These are phyloP conservation scores for Myxocyprinus asiaticus DNA, from an alignment of 2,113 vertebrate genomes.

Conservation along the genomic window DNA sequence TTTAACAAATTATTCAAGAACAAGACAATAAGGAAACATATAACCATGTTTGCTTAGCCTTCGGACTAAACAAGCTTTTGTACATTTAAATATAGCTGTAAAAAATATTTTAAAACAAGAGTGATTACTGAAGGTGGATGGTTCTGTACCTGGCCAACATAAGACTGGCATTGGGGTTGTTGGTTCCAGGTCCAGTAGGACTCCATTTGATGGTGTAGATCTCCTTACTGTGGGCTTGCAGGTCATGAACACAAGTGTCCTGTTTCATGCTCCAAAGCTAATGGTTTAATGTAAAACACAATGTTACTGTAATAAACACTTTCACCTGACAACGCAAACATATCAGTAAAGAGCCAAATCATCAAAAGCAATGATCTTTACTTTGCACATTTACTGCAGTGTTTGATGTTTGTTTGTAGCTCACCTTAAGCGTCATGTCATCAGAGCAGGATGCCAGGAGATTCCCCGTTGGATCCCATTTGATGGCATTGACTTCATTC, in stretches of 20 bases:
- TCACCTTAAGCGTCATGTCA: slow-evolving; percentile 97
- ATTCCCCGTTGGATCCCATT: slow-evolving; percentile 98
- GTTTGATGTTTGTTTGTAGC: background rate
- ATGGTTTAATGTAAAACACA: slow-evolving; percentile 14
- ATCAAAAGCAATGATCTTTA: background rate
- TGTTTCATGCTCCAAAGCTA: slow-evolving; percentile 99
- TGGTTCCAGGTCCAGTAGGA: slow-evolving; percentile 96
- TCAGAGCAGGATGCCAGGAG: slow-evolving; percentile 97
- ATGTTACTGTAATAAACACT: background rate
- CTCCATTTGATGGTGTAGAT: slow-evolving; percentile 99
- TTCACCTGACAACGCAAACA: background rate
- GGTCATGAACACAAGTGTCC: slow-evolving; percentile 94
- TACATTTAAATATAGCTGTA: no score
- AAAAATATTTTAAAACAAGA: no score
- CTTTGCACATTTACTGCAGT: background rate
- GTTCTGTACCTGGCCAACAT: slow-evolving; percentile 92
- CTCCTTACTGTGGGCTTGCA: slow-evolving; percentile 99
- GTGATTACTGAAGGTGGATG: background rate
- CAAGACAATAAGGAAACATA: no score
- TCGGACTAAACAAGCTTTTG: no score
- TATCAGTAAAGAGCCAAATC: background rate
- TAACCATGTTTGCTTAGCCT: no score
- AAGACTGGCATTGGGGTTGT: slow-evolving; percentile 96
- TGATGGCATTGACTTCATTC: slow-evolving; percentile 99
- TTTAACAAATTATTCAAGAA: no score